These are phyloP conservation scores for Laticauda laticaudata DNA, from an alignment of 2,113 vertebrate species.

Conservation along the genomic window DNA sequence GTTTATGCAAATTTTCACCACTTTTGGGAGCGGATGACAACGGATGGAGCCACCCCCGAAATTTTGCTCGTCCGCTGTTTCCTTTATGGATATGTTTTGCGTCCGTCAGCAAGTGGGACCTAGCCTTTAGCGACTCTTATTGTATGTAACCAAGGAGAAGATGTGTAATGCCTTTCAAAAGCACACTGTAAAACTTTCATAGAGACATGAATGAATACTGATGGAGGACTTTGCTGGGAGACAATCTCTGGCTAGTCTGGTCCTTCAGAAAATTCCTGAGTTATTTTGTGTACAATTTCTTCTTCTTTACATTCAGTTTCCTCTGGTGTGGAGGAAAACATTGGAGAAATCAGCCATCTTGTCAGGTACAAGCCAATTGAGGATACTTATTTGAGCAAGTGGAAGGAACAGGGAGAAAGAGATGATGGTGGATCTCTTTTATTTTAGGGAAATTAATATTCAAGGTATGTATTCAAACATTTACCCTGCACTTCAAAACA, in stretches of 20 bases:
- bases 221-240: background rate
- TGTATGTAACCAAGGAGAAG: background rate
- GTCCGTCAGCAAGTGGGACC: no score
- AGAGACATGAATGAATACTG: background rate
- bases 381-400: background rate
- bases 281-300: background rate
- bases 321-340: background rate
- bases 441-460: background rate
- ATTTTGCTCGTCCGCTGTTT: no score
- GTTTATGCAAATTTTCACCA: no score
- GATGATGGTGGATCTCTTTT: background rate
- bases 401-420: background rate
- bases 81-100: no score
- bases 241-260: background rate
- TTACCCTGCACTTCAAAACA: background rate
- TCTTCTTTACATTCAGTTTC: background rate
- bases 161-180: background rate
- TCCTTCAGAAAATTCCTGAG: background rate
- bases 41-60: no score
- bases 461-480: background rate
- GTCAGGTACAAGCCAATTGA: background rate
- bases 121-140: background rate
- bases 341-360: background rate
- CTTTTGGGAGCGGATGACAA: no score
- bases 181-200: background rate